Percentiles rank a stretch among this genome's conserved stretches.
Conservation (phyloP, 1,140 invertebrate genomes). For the Atopsyche davidsoni region DNA sequence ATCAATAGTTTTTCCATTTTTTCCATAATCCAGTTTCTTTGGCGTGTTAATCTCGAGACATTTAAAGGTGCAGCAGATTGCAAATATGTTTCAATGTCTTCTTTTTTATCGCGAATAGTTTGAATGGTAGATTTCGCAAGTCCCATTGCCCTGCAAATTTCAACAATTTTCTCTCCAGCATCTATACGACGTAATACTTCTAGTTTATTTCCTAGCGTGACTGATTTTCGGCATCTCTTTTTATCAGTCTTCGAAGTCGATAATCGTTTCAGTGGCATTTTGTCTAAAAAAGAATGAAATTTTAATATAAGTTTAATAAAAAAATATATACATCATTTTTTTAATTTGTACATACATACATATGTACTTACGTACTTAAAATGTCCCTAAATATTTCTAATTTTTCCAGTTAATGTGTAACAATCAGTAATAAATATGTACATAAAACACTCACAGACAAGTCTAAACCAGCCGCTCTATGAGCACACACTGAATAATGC, state of each 20-base stretch:
- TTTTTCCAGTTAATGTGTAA: conserved; percentile 11
- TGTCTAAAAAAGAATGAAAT: conserved; percentile 21
- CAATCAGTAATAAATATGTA: conserved; percentile 14
- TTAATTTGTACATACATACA: conserved; percentile 9
- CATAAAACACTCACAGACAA: conserved; percentile 18
- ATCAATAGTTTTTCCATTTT: too few species aligned
- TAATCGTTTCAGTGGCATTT: too few species aligned
- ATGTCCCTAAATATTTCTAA: conserved; percentile 4
- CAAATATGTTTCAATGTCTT: conserved; percentile 26
- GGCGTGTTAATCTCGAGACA: conserved; percentile 15
- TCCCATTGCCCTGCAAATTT: conserved; percentile 28
- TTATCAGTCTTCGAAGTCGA: conserved; percentile 26
- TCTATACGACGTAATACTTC: conserved; percentile 29
- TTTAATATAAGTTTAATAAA: conserved; percentile 4
- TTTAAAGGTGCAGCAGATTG: conserved; percentile 25
- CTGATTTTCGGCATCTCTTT: conserved; percentile 29
- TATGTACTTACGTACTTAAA: background rate
- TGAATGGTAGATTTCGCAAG: conserved; percentile 29
- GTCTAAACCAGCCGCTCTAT: conserved; percentile 19
- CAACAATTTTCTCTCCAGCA: conserved; percentile 28
- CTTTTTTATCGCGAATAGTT: conserved; percentile 28
- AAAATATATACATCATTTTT: too few species aligned
- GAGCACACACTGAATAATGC: conserved; percentile 21
- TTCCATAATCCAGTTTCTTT: conserved; percentile 1
- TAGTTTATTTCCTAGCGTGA: conserved; percentile 29